phyloP scores from a whole-genome alignment of 2,888 invertebrate genomes.

The Callosobruchus maculatus region DNA sequence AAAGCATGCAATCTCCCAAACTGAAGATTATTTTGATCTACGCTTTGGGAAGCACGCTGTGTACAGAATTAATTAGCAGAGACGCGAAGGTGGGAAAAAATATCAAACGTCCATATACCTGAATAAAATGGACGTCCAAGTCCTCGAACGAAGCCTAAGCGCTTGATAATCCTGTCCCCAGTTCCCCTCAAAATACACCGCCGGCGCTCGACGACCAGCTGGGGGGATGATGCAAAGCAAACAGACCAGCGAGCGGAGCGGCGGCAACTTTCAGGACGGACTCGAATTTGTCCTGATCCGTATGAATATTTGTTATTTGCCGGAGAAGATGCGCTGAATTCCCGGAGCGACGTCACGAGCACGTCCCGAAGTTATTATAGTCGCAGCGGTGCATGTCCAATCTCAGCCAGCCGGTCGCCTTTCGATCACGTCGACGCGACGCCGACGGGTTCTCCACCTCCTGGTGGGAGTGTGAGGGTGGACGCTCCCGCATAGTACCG shows the following conservation, averaged over 20 bases:
- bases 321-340: slow-evolving; percentile 19
- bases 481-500: neutral
- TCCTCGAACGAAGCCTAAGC: neutral
- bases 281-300: slow-evolving; percentile 11
- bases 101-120: too few relatives aligned
- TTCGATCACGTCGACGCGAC: neutral
- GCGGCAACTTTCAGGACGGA: neutral
- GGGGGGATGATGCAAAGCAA: neutral
- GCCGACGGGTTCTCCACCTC: too few relatives aligned
- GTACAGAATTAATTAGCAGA: too few relatives aligned
- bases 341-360: slow-evolving; percentile 26
- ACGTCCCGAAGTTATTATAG: slow-evolving; percentile 21
- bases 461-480: neutral
- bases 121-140: neutral
- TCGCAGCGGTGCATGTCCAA: slow-evolving; percentile 2
- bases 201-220: neutral
- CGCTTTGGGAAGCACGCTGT: too few relatives aligned
- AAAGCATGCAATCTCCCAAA: too few relatives aligned
- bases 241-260: neutral
- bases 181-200: neutral
- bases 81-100: too few relatives aligned
- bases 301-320: slow-evolving; percentile 30
- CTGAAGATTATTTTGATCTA: too few relatives aligned
- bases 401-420: neutral
- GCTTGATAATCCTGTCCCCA: neutral